These are phyloP conservation scores for Atherinosoma microstoma DNA, from an alignment of 2,797 vertebrate genomes.

Conservation along the genomic window DNA sequence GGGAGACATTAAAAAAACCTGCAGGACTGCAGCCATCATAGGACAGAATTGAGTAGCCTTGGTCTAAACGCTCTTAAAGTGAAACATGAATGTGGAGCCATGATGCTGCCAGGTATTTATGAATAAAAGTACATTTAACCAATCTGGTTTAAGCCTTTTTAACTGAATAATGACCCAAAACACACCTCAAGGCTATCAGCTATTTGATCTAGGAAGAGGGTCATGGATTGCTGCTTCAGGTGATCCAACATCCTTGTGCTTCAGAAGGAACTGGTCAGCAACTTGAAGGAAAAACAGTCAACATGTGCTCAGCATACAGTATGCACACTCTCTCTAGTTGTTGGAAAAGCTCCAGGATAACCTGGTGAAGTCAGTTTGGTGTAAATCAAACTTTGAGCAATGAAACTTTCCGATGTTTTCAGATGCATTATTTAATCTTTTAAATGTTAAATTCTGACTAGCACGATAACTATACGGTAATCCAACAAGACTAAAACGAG, in stretches of 20 bases:
- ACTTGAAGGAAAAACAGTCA: neutral
- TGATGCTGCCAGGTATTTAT: neutral
- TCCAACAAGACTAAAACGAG: neutral
- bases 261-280: neutral
- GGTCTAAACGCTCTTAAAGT: neutral
- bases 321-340: neutral
- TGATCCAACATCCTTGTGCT: neutral
- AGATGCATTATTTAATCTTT: neutral
- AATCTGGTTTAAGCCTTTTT: neutral
- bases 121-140: neutral
- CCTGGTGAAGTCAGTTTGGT: neutral
- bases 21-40: no score
- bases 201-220: neutral
- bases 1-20: no score
- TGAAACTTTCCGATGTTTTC: neutral
- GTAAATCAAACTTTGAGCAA: neutral
- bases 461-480: neutral
- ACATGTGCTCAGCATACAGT: constrained; percentile 9
- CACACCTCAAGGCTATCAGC: neutral
- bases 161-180: neutral
- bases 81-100: neutral
- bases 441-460: no score
- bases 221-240: neutral
- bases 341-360: neutral
- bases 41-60: no score